Evolutionary conservation across 2,797 vertebrate species (phyloP).

Genomic region (Takifugu ocellatus): DNA sequence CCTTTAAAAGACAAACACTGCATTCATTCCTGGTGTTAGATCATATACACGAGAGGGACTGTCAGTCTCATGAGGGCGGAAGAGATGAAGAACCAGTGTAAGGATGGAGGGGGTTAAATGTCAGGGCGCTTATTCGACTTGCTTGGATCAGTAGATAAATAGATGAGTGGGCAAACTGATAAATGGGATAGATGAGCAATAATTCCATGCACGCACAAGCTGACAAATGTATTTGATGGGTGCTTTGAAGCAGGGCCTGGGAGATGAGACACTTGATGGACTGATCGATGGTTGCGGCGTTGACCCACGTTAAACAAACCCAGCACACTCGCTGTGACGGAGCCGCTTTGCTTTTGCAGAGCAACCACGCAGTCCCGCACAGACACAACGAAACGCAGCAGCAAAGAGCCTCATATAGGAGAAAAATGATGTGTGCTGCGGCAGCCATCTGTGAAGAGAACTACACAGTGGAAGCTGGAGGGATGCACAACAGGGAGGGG

Average conservation of each 20-base stretch:
- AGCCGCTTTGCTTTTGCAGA: slow-evolving; percentile 1
- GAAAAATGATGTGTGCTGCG: slow-evolving; percentile 18
- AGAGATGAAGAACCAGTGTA: background rate
- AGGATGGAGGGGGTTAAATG: background rate
- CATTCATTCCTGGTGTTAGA: background rate
- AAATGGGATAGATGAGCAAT: slow-evolving; percentile 23
- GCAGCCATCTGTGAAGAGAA: slow-evolving; percentile 11
- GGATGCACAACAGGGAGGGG: slow-evolving; percentile 4
- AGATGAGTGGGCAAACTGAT: slow-evolving; percentile 24
- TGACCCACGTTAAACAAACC: slow-evolving; percentile 11
- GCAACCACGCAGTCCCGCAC: slow-evolving; percentile 21
- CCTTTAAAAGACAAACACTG: background rate
- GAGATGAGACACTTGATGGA: slow-evolving; percentile 2
- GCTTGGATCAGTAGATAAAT: slow-evolving; percentile 3
- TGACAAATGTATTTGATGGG: slow-evolving; percentile 15
- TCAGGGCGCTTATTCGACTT: slow-evolving; percentile 1
- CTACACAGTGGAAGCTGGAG: slow-evolving; percentile 8
- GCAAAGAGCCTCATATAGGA: slow-evolving; percentile 12
- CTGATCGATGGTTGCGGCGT: slow-evolving; percentile 1
- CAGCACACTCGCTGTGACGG: background rate
- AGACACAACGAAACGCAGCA: slow-evolving; percentile 2
- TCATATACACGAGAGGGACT: slow-evolving; percentile 2
- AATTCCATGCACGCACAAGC: slow-evolving; percentile 7
- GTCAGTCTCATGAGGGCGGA: background rate
- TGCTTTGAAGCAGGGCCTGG: slow-evolving; percentile 9